A percentile compares a stretch with the other conserved stretches of the same genome.
These are phyloP conservation scores for Aptenodytes patagonicus DNA, from an alignment of 2,113 vertebrate species.

Conservation along the genomic window DNA sequence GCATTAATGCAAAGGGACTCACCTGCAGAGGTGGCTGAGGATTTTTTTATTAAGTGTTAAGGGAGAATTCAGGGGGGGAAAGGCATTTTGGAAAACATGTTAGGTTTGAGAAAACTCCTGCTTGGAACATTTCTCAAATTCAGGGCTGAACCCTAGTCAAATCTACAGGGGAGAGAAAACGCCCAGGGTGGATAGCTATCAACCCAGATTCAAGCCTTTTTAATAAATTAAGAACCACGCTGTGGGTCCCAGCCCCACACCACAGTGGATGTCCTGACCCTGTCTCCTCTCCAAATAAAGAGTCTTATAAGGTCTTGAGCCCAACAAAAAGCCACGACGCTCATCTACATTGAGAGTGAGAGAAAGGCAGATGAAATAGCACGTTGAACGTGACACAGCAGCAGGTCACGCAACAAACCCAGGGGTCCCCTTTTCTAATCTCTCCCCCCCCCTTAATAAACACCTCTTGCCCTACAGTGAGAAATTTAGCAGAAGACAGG, in stretches of 20 bases:
- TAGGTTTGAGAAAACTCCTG: neutral
- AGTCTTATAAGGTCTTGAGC: neutral
- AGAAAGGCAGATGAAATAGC: neutral
- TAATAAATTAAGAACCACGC: neutral
- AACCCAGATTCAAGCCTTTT: neutral
- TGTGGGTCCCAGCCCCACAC: neutral
- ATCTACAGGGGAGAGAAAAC: neutral
- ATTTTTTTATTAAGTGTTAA: neutral
- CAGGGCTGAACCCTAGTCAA: neutral
- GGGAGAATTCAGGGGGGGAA: neutral
- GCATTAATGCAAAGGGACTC: neutral
- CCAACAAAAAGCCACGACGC: accelerated
- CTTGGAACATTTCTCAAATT: neutral
- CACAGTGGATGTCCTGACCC: neutral
- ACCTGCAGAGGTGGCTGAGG: neutral
- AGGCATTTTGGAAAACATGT: neutral
- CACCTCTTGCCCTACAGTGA: neutral
- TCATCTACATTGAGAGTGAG: neutral
- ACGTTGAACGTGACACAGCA: neutral
- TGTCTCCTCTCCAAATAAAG: neutral
- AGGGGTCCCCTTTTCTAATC: neutral
- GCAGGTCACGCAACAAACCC: neutral
- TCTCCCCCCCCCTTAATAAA: neutral
- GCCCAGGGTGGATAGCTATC: neutral
- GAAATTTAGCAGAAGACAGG: neutral